Evolutionary conservation across 2,888 invertebrate species (phyloP).

Genomic region (Rhingia campestris): DNA sequence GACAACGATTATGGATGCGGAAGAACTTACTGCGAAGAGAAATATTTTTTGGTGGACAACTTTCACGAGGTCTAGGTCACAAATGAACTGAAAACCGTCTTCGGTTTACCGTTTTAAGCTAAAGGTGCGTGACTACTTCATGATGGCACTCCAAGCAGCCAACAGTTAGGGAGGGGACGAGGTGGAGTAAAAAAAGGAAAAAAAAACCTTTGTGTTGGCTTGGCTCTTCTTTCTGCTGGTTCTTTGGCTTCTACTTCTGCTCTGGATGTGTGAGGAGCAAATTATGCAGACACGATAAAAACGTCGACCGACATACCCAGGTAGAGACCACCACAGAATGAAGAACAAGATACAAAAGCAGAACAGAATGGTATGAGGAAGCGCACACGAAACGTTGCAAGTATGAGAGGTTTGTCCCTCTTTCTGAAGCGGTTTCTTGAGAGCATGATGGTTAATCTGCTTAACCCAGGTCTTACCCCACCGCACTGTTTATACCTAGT

Average conservation of each 20-base stretch:
- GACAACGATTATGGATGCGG: conserved; percentile 12
- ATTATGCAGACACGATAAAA: conserved; percentile 48
- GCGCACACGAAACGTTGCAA: conserved; percentile 40
- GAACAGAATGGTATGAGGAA: conserved; percentile 56
- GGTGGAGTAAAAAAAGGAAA: conserved; percentile 11
- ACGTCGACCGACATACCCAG: conserved; percentile 25
- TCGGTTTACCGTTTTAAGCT: conserved; percentile 70
- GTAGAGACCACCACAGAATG: conserved; percentile 32
- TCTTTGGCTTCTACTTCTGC: conserved; percentile 39
- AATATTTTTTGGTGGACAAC: conserved; percentile 77
- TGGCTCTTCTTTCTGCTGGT: conserved; percentile 24
- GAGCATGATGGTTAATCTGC: conserved; percentile 52
- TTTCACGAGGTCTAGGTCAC: conserved; percentile 82
- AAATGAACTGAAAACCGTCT: conserved; percentile 80
- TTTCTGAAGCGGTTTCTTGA: conserved; percentile 56
- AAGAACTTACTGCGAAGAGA: conserved; percentile 17
- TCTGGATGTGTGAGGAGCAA: conserved; percentile 53
- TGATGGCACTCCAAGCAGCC: conserved; percentile 26
- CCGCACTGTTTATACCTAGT: background rate
- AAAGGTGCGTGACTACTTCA: conserved; percentile 59
- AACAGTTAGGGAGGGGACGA: background rate
- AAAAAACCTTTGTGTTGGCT: conserved; percentile 30
- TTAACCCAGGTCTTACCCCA: conserved; percentile 9
- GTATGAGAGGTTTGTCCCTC: conserved; percentile 60
- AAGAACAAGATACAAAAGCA: conserved; percentile 44